Conservation (phyloP, 2,888 invertebrate species). For the Leptopilina drosophilae region DNA sequence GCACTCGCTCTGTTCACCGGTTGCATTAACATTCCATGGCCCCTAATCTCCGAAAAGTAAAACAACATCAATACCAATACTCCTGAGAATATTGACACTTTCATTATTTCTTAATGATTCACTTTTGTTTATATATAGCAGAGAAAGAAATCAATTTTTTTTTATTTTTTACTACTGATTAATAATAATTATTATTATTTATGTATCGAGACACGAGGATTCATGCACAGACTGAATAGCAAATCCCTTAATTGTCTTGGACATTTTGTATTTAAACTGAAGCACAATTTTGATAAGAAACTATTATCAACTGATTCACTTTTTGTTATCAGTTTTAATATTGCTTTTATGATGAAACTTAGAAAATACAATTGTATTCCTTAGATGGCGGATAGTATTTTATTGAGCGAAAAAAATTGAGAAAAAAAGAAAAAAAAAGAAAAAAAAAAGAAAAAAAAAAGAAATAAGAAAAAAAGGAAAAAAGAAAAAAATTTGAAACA, state of each 20-base stretch:
- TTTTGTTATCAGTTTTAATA: constrained; percentile 4
- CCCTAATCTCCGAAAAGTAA: constrained; percentile 62
- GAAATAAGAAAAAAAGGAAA: too few species aligned
- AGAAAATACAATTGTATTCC: neutral
- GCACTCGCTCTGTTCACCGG: constrained; percentile 79
- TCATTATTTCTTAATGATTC: constrained; percentile 1
- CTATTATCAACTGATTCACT: constrained; percentile 27
- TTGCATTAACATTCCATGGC: constrained; percentile 79
- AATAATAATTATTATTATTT: neutral
- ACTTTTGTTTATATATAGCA: neutral
- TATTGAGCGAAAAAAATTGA: neutral
- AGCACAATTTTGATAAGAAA: constrained; percentile 6
- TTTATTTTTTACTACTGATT: neutral
- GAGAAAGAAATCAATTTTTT: neutral
- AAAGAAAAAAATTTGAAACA: neutral
- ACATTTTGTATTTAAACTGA: constrained; percentile 31
- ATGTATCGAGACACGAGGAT: neutral
- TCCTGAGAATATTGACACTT: neutral
- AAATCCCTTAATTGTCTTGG: constrained; percentile 6
- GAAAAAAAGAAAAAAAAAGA: neutral
- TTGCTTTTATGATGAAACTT: constrained; percentile 1
- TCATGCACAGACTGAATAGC: neutral
- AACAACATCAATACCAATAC: constrained; percentile 5
- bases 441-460: neutral
- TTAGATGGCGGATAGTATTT: neutral